Base-by-base conservation (phyloP, 2,113 vertebrate species). In the Gila orcuttii region DNA sequence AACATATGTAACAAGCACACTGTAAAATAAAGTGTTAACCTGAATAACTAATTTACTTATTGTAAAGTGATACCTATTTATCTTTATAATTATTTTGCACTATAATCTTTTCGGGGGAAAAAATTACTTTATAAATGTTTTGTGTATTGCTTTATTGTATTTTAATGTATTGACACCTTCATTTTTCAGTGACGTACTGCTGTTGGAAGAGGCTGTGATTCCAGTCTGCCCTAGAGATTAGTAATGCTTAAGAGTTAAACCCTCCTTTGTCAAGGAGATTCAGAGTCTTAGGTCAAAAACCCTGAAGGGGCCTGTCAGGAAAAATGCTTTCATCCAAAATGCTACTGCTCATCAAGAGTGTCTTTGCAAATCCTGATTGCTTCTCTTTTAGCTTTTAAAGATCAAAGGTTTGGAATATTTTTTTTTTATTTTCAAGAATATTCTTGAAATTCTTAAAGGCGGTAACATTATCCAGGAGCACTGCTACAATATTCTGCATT, bases 211-310 rank as follows among this genome's bases (percentile, higher is more conserved):
- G 55, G 55, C 79, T 64, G 25, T 55, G 77, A 74, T 79, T 81
- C 13, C 68, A 81, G 39, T 74, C 69, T 86, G 71, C 45, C 55
- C 45, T 15, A 64, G 69, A 86, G 79, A 86, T 86, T 86, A 86
- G 71, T 21, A 21, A 71, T 52, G 84, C 66, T 86, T 82, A 86
- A 82, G 39, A 75, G 57, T 82, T 76, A 62, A 64, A 75, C 36
- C 69, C 79, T 81, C 66, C 52, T 86, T 82, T 77, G 78, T 76
- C 79, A 50, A 57, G 71, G 55, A 64, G 71, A 57, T 86, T 82
- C 73, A 76, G 79, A 86, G 77, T 80, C 66, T 85, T 85, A 85
- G 83, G 85, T 86, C 85, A 76, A 77, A 86, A 77, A 62, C 73
- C 62, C 47, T 55, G 62, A 86, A 73, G 80, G 64, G 75, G 39